Conservation (phyloP, 2,113 vertebrate species). For the Myrmecophaga tridactyla region DNA sequence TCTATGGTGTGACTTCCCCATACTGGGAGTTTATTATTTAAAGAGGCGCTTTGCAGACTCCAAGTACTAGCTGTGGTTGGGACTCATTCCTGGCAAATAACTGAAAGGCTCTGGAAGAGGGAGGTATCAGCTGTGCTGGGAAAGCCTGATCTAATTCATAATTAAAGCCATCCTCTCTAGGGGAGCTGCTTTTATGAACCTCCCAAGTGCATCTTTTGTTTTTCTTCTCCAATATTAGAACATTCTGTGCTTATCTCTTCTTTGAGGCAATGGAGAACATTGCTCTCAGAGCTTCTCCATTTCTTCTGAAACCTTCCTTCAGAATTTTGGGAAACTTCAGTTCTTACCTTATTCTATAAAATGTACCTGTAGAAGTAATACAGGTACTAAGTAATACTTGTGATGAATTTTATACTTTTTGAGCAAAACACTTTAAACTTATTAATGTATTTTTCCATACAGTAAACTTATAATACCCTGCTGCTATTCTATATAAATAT, state of each 20-base stretch:
- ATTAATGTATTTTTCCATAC: neutral
- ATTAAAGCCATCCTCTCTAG: conserved; percentile 46
- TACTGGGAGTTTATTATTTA: neutral
- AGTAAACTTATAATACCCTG: neutral
- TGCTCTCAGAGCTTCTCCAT: neutral
- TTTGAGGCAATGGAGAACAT: neutral
- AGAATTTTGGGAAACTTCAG: neutral
- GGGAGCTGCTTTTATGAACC: conserved; percentile 26
- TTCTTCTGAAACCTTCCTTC: neutral
- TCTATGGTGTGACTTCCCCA: neutral
- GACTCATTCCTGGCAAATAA: neutral
- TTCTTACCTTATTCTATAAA: neutral
- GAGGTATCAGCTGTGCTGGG: conserved; percentile 41
- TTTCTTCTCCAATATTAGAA: conserved; percentile 45
- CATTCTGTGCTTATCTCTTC: neutral
- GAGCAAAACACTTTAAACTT: neutral
- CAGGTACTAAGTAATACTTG: fast-evolving
- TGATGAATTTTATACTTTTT: fast-evolving
- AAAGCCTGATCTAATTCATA: conserved; percentile 30
- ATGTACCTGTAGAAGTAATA: neutral
- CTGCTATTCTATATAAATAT: too few relatives aligned
- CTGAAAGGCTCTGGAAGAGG: neutral
- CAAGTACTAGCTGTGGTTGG: neutral
- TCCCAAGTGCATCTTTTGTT: conserved; percentile 20
- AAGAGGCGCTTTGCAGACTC: neutral